Evolutionary conservation across 2,888 invertebrate species (phyloP).

Genomic region (Scaptomyza flava): DNA sequence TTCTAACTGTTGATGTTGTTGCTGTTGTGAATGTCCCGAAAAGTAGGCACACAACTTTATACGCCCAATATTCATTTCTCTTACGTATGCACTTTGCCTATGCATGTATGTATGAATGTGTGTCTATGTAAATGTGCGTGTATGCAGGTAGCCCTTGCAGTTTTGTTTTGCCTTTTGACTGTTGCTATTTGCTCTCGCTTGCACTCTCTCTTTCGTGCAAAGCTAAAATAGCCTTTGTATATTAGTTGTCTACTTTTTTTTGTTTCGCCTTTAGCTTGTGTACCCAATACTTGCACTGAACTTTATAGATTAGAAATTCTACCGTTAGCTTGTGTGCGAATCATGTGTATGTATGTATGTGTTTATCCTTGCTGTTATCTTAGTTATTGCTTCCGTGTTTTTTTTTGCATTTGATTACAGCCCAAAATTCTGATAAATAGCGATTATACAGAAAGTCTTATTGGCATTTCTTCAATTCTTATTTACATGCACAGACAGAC

Average conservation of each 20-base stretch:
- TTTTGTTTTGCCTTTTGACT: constrained; percentile 57
- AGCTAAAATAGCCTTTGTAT: constrained; percentile 60
- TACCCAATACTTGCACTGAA: constrained; percentile 42
- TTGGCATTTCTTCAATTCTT: constrained; percentile 19
- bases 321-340: not conserved
- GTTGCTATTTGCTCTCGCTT: constrained; percentile 21
- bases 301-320: not conserved
- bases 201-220: constrained; percentile 28
- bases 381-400: constrained; percentile 12
- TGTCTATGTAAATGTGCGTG: not conserved
- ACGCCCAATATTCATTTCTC: constrained; percentile 41
- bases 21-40: constrained; percentile 13
- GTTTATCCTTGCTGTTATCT: constrained; percentile 24
- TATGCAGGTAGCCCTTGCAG: constrained; percentile 52
- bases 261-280: constrained; percentile 25
- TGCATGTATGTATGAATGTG: not conserved
- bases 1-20: constrained; percentile 30
- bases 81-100: constrained; percentile 46
- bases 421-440: constrained; percentile 16
- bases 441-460: constrained; percentile 23
- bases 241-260: constrained; percentile 15
- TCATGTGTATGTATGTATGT: constrained; percentile 5
- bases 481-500: not conserved
- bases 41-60: constrained; percentile 21
- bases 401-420: constrained; percentile 3